Conservation (phyloP, 2,113 vertebrate genomes). For the Entosphenus tridentatus region DNA sequence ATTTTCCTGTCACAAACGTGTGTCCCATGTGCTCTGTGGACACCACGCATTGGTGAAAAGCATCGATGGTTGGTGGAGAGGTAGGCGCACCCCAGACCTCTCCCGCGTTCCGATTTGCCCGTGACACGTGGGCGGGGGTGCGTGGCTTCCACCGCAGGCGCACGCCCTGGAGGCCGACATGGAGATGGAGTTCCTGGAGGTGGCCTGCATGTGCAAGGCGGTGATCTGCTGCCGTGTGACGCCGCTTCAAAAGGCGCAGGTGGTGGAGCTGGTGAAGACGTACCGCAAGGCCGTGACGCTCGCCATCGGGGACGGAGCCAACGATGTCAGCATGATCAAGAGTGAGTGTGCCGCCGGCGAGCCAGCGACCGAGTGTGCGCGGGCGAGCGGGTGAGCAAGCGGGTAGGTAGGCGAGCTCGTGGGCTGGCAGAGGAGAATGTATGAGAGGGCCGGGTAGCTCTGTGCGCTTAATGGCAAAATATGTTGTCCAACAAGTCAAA, state of each 20-base stretch:
- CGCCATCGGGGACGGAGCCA: conserved; percentile 71
- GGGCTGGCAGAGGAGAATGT: not conserved
- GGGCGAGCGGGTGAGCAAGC: not conserved
- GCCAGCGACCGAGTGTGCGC: not conserved
- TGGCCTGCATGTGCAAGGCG: conserved; percentile 51
- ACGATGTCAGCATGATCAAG: conserved; percentile 91
- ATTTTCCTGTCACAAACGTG: too few relatives aligned
- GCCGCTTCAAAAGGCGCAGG: conserved; percentile 71
- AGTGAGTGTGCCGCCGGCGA: conserved; percentile 30
- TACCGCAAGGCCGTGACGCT: conserved; percentile 71
- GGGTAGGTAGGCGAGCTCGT: not conserved
- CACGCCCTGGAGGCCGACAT: conserved; percentile 73
- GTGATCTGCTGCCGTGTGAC: conserved; percentile 89
- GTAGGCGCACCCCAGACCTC: too few relatives aligned
- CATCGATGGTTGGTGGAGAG: too few relatives aligned
- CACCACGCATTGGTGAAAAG: too few relatives aligned
- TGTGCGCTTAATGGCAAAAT: too few relatives aligned
- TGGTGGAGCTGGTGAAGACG: conserved; percentile 79
- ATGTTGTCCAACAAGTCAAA: too few relatives aligned
- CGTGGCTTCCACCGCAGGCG: conserved; percentile 24
- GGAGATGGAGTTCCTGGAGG: conserved; percentile 67
- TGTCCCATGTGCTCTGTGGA: too few relatives aligned
- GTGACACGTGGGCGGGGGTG: too few relatives aligned
- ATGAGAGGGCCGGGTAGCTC: too few relatives aligned
- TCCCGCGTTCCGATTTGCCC: too few relatives aligned